Evolutionary conservation across 2,888 invertebrate genomes (phyloP).

Genomic region (Ennomos erosarius): DNA sequence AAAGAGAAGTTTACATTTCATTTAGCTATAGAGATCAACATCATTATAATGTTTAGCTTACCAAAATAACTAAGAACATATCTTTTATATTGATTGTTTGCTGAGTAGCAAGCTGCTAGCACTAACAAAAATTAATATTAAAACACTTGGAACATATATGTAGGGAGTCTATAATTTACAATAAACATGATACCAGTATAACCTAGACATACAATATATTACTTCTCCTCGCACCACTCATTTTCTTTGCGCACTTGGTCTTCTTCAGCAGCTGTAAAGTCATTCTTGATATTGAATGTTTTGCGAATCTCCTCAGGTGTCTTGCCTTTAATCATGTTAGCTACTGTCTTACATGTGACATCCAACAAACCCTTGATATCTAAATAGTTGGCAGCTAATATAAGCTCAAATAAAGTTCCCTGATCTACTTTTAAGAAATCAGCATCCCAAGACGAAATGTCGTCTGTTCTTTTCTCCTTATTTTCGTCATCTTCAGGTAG

Average conservation of each 20-base stretch:
- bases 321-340: constrained; percentile 99
- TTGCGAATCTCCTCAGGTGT: constrained; percentile 99
- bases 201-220: constrained; percentile 35
- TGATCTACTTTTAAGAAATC: constrained; percentile 99
- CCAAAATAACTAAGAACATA: no score
- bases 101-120: no score
- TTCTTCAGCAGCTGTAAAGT: constrained; percentile 98
- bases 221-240: constrained; percentile 97
- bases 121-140: no score
- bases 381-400: constrained; percentile 98
- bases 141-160: no score
- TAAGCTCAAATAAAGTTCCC: constrained; percentile 97
- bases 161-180: background rate
- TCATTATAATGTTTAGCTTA: no score
- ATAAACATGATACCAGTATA: constrained; percentile 16
- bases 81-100: no score
- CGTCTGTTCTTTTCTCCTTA: constrained; percentile 99
- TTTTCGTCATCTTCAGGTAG: constrained; percentile 98
- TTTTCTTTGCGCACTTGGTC: constrained; percentile 99
- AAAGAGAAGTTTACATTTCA: no score
- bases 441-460: constrained; percentile 99
- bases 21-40: no score
- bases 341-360: constrained; percentile 99
- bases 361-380: constrained; percentile 98
- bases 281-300: constrained; percentile 98